Evolutionary conservation across 1,140 invertebrate species (phyloP), one percentile per base, ranked within the genome.

Genomic region (Zaprionus taronus): DNA sequence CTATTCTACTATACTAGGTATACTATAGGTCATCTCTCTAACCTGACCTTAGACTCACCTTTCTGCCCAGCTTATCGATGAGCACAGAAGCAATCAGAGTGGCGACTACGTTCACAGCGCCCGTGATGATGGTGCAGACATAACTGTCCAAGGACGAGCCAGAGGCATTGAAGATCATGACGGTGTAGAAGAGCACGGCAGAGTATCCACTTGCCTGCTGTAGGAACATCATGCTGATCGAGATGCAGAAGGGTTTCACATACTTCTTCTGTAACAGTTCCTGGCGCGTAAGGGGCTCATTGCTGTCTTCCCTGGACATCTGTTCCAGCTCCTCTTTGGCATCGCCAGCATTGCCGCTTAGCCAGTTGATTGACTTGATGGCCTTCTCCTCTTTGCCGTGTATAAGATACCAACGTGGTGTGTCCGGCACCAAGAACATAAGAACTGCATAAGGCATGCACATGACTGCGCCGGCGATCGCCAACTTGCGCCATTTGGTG

Each of bases 181-280:
- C 96, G 0, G 97, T 97, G 91, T 98, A 98, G 91, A 98, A 98
- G 77, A 98, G 97, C 24, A 98, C 96, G 5, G 97, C 97, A 81
- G 98, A 98, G 72, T 98, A 97, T n/a, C 97, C 98, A 70, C 95
- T 97, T 57, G 98, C 4, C 26, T 67, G 55, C 26, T 67, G 65
- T 4, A 67, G 24, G 12, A 67, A n/a, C 55, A 67, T 58, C 0
- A 67, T 55, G 14, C n/a, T 41, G 0, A 67, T 6, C 14, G 38
- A 11, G 15, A 67, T 47, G 26, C 15, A 9, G 14, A 67, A 41
- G 1, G 65, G 26, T 14, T 28, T 67, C 0, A 58, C 14, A 12
- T 66, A n/a, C 17, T 58, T 67, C 41, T 17, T 67, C n/a, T 49
- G 38, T 2, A 47, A 58, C 0, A 58, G 0, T 15, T 58, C 26